A percentile compares a stretch with the other conserved stretches of the same genome.
Evolutionary conservation across 2,888 invertebrate species (phyloP).

Genomic region (Resseliella maxima): DNA sequence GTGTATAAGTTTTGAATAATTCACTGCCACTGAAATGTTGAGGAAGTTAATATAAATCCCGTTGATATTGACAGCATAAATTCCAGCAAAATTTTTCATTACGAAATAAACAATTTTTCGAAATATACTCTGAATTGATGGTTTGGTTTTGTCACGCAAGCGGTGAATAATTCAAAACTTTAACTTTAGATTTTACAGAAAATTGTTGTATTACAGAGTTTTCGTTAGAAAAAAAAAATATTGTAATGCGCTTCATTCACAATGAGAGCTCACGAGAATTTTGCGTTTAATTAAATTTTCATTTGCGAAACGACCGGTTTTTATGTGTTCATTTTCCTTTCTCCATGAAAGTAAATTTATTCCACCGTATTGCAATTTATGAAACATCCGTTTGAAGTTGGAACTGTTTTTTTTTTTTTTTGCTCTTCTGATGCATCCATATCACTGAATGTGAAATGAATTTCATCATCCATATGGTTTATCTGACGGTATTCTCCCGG

Average conservation of each 20-base stretch:
- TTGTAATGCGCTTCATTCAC: neutral
- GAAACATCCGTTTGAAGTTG: neutral
- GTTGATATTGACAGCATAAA: too few species aligned
- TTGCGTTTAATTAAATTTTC: constrained; percentile 36
- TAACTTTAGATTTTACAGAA: neutral
- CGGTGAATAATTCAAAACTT: neutral
- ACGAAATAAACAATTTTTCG: too few species aligned
- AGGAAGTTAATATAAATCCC: too few species aligned
- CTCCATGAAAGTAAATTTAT: neutral
- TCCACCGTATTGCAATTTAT: neutral
- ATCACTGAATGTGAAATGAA: neutral
- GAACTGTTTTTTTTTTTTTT: too few species aligned
- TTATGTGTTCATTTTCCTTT: neutral
- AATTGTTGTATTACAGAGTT: neutral
- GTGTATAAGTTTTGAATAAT: too few species aligned
- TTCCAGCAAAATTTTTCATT: too few species aligned
- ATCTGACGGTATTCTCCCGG: neutral
- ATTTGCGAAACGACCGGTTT: neutral
- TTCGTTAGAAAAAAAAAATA: neutral
- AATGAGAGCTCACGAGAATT: neutral
- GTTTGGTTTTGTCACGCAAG: neutral
- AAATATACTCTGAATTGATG: too few species aligned
- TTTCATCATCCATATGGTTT: neutral
- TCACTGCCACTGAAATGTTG: too few species aligned
- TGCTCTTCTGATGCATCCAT: neutral